Conservation (phyloP, 2,113 vertebrate genomes). For the Lophius piscatorius region DNA sequence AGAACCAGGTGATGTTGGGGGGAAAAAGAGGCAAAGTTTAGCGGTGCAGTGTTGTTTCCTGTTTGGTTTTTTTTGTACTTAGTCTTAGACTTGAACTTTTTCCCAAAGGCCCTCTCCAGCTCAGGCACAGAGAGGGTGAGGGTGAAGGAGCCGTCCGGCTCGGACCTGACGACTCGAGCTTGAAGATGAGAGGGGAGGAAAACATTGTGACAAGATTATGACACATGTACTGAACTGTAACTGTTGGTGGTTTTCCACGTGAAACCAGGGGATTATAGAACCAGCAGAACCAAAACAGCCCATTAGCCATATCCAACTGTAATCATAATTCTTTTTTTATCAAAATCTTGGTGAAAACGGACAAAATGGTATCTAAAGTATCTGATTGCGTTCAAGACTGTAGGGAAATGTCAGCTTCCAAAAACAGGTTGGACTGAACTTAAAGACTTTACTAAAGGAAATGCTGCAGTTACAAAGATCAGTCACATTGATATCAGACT, state of each 20-base stretch:
- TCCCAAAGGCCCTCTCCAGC: constrained; percentile 82
- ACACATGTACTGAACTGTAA: constrained; percentile 1
- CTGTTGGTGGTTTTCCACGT: not conserved
- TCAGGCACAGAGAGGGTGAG: constrained; percentile 83
- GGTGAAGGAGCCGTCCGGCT: constrained; percentile 81
- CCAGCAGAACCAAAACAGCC: not conserved
- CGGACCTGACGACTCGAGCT: constrained; percentile 78
- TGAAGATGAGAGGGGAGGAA: constrained; percentile 68
- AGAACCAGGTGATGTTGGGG: constrained; percentile 39
- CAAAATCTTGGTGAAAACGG: too few species aligned
- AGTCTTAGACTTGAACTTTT: constrained; percentile 83
- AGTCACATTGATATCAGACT: too few species aligned
- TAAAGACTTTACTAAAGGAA: too few species aligned
- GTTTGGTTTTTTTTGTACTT: constrained; percentile 77
- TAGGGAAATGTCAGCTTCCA: too few species aligned
- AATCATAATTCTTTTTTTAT: too few species aligned
- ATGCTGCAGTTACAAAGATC: too few species aligned
- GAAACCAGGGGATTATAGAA: not conserved
- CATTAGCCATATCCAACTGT: not conserved
- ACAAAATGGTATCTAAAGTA: too few species aligned
- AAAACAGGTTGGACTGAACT: too few species aligned
- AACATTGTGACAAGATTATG: constrained; percentile 19
- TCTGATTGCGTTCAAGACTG: too few species aligned
- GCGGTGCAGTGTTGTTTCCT: constrained; percentile 3
- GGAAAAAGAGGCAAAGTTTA: constrained; percentile 46